Conservation (phyloP, 2,113 vertebrate genomes). For the Steatornis caripensis region DNA sequence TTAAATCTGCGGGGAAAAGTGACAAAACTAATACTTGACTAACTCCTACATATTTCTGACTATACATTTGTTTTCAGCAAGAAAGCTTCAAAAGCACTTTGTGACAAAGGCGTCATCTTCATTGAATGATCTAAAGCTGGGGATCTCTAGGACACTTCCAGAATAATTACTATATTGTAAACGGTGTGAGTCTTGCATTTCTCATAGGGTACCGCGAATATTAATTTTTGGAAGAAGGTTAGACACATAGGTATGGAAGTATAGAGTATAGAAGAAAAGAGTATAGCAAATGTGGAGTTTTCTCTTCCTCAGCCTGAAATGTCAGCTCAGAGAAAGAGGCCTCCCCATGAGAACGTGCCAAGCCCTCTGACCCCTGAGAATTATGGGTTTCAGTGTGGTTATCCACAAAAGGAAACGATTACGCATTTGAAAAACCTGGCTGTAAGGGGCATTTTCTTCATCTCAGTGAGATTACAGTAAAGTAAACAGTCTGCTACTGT, state of each 20-base stretch:
- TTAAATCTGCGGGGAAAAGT: neutral
- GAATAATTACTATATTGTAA: neutral
- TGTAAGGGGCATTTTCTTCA: neutral
- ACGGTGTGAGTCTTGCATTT: neutral
- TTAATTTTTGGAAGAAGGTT: neutral
- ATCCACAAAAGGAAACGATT: slow-evolving; percentile 14
- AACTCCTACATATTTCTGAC: neutral
- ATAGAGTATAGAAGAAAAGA: neutral
- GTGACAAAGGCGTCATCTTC: neutral
- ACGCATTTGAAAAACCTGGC: neutral
- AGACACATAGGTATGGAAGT: neutral
- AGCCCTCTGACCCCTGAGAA: neutral
- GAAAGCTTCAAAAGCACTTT: neutral
- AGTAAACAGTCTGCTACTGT: neutral
- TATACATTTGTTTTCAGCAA: neutral
- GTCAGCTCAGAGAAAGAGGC: neutral
- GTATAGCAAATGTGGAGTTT: fast-evolving
- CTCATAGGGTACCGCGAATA: neutral
- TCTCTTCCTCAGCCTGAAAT: neutral
- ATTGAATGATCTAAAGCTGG: neutral
- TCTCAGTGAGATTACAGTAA: neutral
- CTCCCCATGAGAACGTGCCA: neutral
- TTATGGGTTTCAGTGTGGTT: neutral
- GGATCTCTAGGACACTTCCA: neutral
- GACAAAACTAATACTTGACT: neutral